Percentiles rank a stretch among this genome's conserved stretches.
Conservation (phyloP, 2,113 vertebrate genomes). For the Bubo bubo region DNA sequence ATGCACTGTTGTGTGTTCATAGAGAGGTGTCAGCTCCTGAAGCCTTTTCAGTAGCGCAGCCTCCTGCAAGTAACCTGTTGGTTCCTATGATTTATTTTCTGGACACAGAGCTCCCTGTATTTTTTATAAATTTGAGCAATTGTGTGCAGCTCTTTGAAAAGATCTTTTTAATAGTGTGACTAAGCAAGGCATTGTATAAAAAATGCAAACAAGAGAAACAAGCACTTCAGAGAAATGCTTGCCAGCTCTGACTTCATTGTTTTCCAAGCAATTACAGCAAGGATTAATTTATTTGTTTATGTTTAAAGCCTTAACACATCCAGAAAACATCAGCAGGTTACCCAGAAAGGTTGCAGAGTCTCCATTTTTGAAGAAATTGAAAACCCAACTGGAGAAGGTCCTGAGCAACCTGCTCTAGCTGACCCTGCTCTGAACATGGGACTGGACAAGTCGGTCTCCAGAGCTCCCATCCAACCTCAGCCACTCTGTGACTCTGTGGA, state of each 20-base stretch:
- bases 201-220: not conserved
- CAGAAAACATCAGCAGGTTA: not conserved
- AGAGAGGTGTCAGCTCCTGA: not conserved
- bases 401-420: not conserved
- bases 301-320: not conserved
- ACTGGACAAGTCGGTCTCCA: not conserved
- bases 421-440: not conserved
- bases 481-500: too few species aligned
- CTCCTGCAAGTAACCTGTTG: not conserved
- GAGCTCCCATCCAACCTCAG: not conserved
- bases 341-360: not conserved
- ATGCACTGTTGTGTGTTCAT: accelerated
- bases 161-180: not conserved
- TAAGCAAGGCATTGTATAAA: not conserved
- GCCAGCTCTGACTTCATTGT: not conserved
- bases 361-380: not conserved
- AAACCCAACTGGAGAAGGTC: not conserved
- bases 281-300: not conserved
- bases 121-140: not conserved
- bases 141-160: not conserved
- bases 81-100: not conserved
- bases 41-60: not conserved
- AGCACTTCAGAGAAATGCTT: not conserved
- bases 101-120: not conserved
- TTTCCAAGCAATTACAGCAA: not conserved